Percentiles rank a stretch among this genome's conserved stretches.
phyloP scores from a whole-genome alignment of 2,113 vertebrate species.

The Hippocampus guttulatus region DNA sequence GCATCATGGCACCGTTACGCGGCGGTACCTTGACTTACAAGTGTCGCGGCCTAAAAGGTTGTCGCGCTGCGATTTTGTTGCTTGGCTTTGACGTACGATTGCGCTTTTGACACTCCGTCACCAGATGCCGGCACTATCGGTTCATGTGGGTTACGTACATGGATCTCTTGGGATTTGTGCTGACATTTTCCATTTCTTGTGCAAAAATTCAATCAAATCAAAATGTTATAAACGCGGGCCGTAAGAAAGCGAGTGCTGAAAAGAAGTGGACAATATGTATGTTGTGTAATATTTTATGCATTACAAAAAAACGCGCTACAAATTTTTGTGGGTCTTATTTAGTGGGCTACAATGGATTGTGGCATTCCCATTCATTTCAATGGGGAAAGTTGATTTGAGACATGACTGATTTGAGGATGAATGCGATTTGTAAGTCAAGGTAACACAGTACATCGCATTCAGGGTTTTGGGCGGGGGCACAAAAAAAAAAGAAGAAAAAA shows the following conservation, averaged over 20 bases:
- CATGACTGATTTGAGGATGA: too few relatives aligned
- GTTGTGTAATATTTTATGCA: not conserved
- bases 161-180: too few relatives aligned
- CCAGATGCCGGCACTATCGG: too few relatives aligned
- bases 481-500: slow-evolving; percentile 2
- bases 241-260: too few relatives aligned
- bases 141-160: too few relatives aligned
- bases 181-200: too few relatives aligned
- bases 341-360: not conserved
- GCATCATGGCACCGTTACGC: slow-evolving; percentile 47
- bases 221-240: too few relatives aligned
- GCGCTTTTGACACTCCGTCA: too few relatives aligned
- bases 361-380: not conserved
- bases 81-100: too few relatives aligned
- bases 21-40: not conserved
- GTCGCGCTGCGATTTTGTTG: not conserved
- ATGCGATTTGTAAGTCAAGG: not conserved
- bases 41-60: not conserved
- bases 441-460: not conserved
- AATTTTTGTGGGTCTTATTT: not conserved
- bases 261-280: not conserved
- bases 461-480: not conserved
- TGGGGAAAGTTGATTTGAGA: too few relatives aligned
- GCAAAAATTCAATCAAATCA: too few relatives aligned
- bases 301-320: not conserved